Conservation (phyloP, 2,113 vertebrate species). For the Chaetodon auriga region DNA sequence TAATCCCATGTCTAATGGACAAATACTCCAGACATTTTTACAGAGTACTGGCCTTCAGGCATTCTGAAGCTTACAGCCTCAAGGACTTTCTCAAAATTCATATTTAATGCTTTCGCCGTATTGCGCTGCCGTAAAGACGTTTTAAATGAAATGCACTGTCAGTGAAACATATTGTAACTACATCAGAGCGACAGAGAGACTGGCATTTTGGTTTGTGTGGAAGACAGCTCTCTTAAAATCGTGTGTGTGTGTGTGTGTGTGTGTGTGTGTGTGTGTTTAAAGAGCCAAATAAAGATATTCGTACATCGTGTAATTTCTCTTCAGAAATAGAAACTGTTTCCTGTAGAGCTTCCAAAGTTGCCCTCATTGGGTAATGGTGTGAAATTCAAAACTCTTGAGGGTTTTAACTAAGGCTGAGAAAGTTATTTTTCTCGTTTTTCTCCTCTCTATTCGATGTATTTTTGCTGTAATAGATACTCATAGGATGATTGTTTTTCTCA, state of each 20-base stretch:
- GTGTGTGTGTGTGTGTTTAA: background rate
- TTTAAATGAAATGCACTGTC: background rate
- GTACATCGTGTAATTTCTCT: constrained; percentile 31
- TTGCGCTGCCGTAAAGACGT: constrained; percentile 1
- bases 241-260: background rate
- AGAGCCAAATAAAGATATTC: constrained; percentile 29
- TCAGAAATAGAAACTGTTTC: constrained; percentile 32
- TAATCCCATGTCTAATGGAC: constrained; percentile 34
- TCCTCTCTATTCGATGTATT: constrained; percentile 21
- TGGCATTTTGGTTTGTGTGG: constrained; percentile 16
- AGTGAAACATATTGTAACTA: constrained; percentile 16
- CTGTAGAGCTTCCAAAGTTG: constrained; percentile 6
- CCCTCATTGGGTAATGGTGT: background rate
- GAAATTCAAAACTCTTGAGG: constrained; percentile 36
- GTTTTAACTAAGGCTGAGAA: constrained; percentile 12
- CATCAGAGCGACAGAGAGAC: constrained; percentile 18
- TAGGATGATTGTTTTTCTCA: constrained; percentile 4
- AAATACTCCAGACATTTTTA: constrained; percentile 52
- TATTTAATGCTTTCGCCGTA: constrained; percentile 26
- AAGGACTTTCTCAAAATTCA: constrained; percentile 22
- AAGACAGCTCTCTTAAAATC: constrained; percentile 13
- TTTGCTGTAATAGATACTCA: constrained; percentile 19
- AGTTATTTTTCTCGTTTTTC: constrained; percentile 26
- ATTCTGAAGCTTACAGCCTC: constrained; percentile 9
- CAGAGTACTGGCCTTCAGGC: constrained; percentile 19